Conservation (phyloP, 2,888 invertebrate genomes). For the Cheilosia pagana region DNA sequence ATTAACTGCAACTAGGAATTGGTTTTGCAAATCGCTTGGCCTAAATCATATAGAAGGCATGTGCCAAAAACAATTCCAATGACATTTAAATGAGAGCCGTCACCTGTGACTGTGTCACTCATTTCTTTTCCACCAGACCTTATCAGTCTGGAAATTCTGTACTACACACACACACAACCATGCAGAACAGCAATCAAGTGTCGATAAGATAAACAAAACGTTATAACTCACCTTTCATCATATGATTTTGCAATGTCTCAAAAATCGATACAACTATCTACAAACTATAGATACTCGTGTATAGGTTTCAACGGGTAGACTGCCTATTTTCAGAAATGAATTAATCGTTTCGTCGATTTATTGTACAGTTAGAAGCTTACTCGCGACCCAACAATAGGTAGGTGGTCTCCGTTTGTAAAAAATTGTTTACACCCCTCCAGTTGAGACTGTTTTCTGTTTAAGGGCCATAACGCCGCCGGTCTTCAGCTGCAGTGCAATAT, state of each 20-base stretch:
- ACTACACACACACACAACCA: conserved; percentile 17
- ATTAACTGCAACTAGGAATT: no score
- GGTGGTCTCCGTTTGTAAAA: conserved; percentile 12
- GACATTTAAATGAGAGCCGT: conserved; percentile 27
- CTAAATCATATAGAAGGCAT: neutral
- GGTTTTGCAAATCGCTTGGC: neutral
- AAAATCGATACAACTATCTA: conserved; percentile 54
- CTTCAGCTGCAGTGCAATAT: neutral
- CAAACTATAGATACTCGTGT: neutral
- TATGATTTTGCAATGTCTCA: conserved; percentile 59
- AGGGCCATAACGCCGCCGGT: conserved; percentile 7
- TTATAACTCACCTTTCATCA: conserved; percentile 42
- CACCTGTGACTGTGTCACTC: conserved; percentile 48
- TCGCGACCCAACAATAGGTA: conserved; percentile 36
- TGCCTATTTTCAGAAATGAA: conserved; percentile 34
- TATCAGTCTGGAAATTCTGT: conserved; percentile 42
- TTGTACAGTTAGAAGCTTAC: conserved; percentile 36
- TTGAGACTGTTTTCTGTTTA: neutral
- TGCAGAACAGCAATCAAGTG: conserved; percentile 38
- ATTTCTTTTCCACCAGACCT: conserved; percentile 16
- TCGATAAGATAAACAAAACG: conserved; percentile 63
- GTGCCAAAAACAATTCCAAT: neutral
- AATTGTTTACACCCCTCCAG: neutral
- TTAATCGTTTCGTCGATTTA: conserved; percentile 38
- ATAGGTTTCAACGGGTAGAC: neutral